A percentile compares a stretch with the other conserved stretches of the same genome.
These are phyloP conservation scores for Zalophus californianus DNA, from an alignment of 2,797 vertebrate species.

Conservation along the genomic window DNA sequence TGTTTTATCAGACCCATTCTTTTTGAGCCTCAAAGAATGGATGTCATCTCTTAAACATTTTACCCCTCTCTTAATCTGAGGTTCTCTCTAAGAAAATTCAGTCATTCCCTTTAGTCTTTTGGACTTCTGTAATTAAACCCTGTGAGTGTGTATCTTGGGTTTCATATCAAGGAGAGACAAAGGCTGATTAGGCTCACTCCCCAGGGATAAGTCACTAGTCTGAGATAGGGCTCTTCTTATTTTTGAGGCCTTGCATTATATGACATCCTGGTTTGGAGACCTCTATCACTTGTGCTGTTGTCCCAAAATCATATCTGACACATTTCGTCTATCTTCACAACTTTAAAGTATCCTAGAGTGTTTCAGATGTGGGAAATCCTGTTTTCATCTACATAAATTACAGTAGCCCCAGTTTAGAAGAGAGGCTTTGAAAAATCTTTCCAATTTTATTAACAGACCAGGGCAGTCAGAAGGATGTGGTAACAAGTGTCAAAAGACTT, in stretches of 20 bases:
- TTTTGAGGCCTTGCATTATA: neutral
- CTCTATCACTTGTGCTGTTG: neutral
- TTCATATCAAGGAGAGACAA: slow-evolving; percentile 55
- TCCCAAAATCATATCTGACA: neutral
- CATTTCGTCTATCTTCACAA: neutral
- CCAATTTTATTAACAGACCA: neutral
- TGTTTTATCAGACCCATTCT: neutral
- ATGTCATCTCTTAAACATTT: slow-evolving; percentile 34
- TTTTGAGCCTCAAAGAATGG: slow-evolving; percentile 52
- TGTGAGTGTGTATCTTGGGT: slow-evolving; percentile 53
- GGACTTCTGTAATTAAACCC: slow-evolving; percentile 59
- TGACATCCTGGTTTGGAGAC: slow-evolving; percentile 46
- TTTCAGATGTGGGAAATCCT: neutral
- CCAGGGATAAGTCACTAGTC: neutral
- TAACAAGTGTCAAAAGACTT: neutral
- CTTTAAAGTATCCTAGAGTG: neutral
- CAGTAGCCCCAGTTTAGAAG: neutral
- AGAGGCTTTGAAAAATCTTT: neutral
- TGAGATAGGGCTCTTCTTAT: slow-evolving; percentile 14
- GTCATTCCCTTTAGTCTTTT: slow-evolving; percentile 11
- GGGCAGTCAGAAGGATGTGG: neutral
- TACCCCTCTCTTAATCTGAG: slow-evolving; percentile 42
- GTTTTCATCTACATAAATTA: neutral
- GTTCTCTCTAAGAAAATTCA: slow-evolving; percentile 55
- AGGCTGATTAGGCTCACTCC: slow-evolving; percentile 46